Evolutionary conservation across 2,113 vertebrate genomes (phyloP), one percentile per base, ranked within the genome.

Genomic region (Phylloscopus trochiloides): DNA sequence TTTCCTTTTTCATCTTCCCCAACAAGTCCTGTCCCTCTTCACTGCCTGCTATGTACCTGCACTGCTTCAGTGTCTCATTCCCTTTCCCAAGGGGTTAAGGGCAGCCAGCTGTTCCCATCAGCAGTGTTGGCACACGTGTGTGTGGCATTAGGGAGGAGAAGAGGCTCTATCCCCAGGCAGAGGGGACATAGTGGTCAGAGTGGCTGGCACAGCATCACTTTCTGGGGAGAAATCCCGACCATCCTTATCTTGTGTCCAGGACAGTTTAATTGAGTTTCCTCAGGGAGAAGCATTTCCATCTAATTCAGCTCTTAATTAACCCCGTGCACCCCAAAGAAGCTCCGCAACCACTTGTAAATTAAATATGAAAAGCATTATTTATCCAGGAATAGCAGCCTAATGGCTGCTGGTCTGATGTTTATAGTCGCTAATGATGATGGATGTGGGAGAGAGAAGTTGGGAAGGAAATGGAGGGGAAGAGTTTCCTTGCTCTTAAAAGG

Each of bases 331-430:
- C 98, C 97, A 95, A 98, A 97, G 97, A 97, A 91, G 75, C 52
- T 97, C 89, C 25, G 73, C 92, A 98, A 87, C 96, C 83, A 91
- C 95, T 97, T 93, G 54, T 97, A 98, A 98, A 97, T 98, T 98
- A 97, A 98, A 98, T 98, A 98, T 97, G 98, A 98, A 98, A 98
- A 98, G 97, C 93, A 95, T 97, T 98, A 97, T 98, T 98, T 98
- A 96, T 98, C 96, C 92, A 94, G 93, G 89, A 97, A 92, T 93
- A 97, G 97, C 92, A 96, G 96, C 93, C 95, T 96, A 97, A 97
- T 71, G 83, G 93, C 94, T 96, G 88, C n/a, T 50, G 87, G 88
- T 93, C 94, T 96, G 96, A 97, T 77, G 12, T 97, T 98, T 97
- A 97, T 94, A 84, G 97, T 97, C 58, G 34, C 94, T 98, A 98